Percentiles rank a stretch among this genome's conserved stretches.
Conservation (phyloP, 2,888 invertebrate genomes). For the Napeogenes inachia region DNA sequence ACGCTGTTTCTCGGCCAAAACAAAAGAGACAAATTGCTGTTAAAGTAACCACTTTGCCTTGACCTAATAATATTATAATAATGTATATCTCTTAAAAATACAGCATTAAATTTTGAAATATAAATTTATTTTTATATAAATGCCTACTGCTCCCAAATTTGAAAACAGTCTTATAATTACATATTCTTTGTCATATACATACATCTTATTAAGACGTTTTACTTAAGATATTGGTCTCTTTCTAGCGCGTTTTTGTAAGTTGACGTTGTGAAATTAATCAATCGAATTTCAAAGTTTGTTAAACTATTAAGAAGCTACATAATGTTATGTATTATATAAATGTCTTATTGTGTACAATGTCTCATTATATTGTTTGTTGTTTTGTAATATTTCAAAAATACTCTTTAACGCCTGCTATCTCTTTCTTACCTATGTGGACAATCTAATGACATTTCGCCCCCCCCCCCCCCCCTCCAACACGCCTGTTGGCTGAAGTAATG, state of each 20-base stretch:
- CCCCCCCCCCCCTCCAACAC: no score
- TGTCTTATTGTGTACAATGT: not conserved
- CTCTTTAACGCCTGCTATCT: constrained; percentile 26
- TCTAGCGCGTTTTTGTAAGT: not conserved
- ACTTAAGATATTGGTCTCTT: not conserved
- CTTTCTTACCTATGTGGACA: constrained; percentile 14
- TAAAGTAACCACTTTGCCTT: not conserved
- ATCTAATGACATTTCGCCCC: constrained; percentile 21
- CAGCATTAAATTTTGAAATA: not conserved
- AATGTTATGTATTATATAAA: no score
- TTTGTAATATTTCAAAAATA: not conserved
- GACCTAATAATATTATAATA: not conserved
- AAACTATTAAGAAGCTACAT: no score
- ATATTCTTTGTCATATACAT: not conserved
- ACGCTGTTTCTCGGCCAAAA: not conserved
- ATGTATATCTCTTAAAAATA: not conserved
- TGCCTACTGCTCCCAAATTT: not conserved
- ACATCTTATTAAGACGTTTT: not conserved
- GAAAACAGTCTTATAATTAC: not conserved
- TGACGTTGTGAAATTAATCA: not conserved
- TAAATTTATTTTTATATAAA: not conserved
- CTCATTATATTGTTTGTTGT: not conserved
- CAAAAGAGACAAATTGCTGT: constrained; percentile 5
- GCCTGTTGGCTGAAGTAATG: constrained; percentile 20
- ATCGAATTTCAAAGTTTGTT: not conserved